Percentiles rank a stretch among this genome's conserved stretches.
Conservation (phyloP, 2,888 invertebrate species). For the Drepana falcataria region DNA sequence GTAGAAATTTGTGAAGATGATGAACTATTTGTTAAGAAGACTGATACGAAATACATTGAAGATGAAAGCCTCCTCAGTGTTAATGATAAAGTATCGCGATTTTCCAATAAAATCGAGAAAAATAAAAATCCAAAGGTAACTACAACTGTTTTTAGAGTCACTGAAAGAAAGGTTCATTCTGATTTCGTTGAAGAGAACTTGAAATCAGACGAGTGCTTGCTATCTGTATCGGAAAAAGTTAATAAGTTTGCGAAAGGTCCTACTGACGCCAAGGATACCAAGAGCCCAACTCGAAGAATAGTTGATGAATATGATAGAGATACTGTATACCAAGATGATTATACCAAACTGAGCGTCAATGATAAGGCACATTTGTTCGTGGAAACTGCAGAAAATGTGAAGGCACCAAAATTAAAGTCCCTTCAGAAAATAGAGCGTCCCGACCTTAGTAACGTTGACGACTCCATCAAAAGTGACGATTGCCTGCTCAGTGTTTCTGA, state of each 20-base stretch:
- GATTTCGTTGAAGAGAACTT: slow-evolving; percentile 72
- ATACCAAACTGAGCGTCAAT: slow-evolving; percentile 79
- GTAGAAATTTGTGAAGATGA: slow-evolving; percentile 76
- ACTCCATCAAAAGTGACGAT: slow-evolving; percentile 78
- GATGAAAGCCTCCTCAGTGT: slow-evolving; percentile 77
- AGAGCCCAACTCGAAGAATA: slow-evolving; percentile 59
- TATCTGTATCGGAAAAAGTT: slow-evolving; percentile 85
- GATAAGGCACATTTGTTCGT: slow-evolving; percentile 82
- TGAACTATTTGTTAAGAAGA: slow-evolving; percentile 58
- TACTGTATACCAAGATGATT: slow-evolving; percentile 71
- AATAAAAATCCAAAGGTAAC: slow-evolving; percentile 44
- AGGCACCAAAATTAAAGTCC: slow-evolving; percentile 55
- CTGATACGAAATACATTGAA: slow-evolving; percentile 48
- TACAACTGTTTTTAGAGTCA: slow-evolving; percentile 44
- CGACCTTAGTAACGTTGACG: slow-evolving; percentile 75
- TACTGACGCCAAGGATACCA: slow-evolving; percentile 50
- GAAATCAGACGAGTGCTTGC: slow-evolving; percentile 79
- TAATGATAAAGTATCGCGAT: slow-evolving; percentile 77
- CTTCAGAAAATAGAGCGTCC: slow-evolving; percentile 67
- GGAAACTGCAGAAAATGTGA: slow-evolving; percentile 79
- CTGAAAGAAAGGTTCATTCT: slow-evolving; percentile 62
- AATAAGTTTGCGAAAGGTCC: slow-evolving; percentile 80
- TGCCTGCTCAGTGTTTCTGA: slow-evolving; percentile 81
- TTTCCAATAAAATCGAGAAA: slow-evolving; percentile 60
- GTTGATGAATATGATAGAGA: slow-evolving; percentile 72